These are phyloP conservation scores for Coreius guichenoti DNA, from an alignment of 2,797 vertebrate genomes.

Conservation along the genomic window DNA sequence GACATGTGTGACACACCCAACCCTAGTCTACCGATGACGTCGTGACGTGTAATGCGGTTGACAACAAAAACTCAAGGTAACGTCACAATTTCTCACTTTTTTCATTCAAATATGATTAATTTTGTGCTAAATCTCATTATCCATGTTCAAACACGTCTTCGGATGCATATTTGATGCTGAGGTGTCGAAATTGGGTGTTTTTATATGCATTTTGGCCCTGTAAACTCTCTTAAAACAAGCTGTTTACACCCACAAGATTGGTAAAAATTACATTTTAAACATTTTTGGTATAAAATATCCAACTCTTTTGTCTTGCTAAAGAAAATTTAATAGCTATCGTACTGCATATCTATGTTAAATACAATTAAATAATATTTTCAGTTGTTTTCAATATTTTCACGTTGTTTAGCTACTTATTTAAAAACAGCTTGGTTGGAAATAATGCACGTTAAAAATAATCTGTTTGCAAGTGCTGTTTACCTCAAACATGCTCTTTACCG, in stretches of 20 bases:
- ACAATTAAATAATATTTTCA: background rate
- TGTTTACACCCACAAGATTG: background rate
- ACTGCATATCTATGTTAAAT: background rate
- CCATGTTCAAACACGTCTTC: background rate
- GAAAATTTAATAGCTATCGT: background rate
- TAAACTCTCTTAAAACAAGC: background rate
- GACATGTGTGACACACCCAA: slow-evolving; percentile 13
- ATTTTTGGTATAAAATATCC: background rate
- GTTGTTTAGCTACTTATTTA: background rate
- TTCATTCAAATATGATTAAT: background rate
- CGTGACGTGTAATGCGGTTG: background rate
- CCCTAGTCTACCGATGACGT: background rate
- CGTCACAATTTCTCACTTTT: background rate
- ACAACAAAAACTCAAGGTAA: background rate
- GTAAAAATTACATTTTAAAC: background rate
- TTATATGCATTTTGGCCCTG: background rate
- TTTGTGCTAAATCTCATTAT: background rate
- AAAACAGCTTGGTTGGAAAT: background rate
- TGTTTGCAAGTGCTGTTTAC: background rate
- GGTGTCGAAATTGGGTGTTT: background rate
- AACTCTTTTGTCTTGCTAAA: background rate
- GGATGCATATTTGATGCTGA: slow-evolving; percentile 6
- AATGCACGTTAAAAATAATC: background rate
- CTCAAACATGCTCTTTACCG: background rate
- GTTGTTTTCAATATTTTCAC: background rate